Percentiles rank a stretch among this genome's conserved stretches.
Evolutionary conservation across 2,888 invertebrate species (phyloP).

Genomic region (Taphrorychus bicolor): DNA sequence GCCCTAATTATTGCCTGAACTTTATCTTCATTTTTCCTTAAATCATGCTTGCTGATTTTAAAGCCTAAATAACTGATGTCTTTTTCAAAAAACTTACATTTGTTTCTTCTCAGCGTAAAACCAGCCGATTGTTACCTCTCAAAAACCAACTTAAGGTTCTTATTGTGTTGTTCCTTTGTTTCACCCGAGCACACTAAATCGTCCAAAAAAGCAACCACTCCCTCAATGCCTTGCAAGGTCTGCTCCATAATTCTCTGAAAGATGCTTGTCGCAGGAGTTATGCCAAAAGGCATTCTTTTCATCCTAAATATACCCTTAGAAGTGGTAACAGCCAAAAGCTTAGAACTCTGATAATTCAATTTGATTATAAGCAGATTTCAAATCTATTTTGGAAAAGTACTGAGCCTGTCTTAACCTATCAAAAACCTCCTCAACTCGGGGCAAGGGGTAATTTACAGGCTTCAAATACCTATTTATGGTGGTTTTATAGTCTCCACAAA

Average conservation of each 20-base stretch:
- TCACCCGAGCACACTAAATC: conserved; percentile 20
- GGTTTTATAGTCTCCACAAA: conserved; percentile 48
- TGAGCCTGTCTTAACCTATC: conserved; percentile 36
- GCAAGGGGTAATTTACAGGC: conserved; percentile 42
- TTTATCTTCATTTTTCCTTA: background rate
- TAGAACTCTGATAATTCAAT: conserved; percentile 48
- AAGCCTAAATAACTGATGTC: conserved; percentile 50
- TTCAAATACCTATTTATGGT: conserved; percentile 44
- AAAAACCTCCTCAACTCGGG: conserved; percentile 42
- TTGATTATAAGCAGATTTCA: conserved; percentile 52
- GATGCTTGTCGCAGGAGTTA: conserved; percentile 51
- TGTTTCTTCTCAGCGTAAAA: background rate
- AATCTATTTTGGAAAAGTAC: conserved; percentile 43
- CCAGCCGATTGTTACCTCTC: background rate
- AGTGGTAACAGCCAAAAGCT: conserved; percentile 49
- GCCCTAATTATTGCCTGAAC: background rate
- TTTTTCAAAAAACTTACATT: conserved; percentile 46
- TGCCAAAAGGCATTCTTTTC: conserved; percentile 53
- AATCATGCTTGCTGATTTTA: conserved; percentile 13
- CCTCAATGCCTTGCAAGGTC: conserved; percentile 8
- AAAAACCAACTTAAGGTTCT: background rate
- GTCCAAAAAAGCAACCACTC: conserved; percentile 14
- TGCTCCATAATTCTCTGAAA: conserved; percentile 44
- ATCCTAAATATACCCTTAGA: conserved; percentile 52
- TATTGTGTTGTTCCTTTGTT: conserved; percentile 8